Evolutionary conservation across 35 echinoderm and acorn worm genomes (phyloP).

Genomic region (Lytechinus variegatus): DNA sequence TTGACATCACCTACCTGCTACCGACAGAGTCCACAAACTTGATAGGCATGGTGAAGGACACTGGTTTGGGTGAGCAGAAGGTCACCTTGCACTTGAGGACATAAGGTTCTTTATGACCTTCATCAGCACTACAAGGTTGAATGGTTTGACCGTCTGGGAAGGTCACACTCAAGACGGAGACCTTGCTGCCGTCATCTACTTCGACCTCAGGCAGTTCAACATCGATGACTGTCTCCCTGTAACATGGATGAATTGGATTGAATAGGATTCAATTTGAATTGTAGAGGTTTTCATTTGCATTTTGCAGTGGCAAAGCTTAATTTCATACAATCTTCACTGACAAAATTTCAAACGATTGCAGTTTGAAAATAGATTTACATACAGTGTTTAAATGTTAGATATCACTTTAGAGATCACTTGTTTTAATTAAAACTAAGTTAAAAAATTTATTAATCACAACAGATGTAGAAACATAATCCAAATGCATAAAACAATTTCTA

Average conservation of each 20-base stretch:
- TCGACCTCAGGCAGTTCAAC: slow-evolving; percentile 97
- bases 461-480: too few species aligned
- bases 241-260: not conserved
- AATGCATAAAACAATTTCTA: too few species aligned
- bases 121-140: slow-evolving; percentile 74
- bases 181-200: slow-evolving; percentile 84
- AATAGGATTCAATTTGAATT: too few species aligned
- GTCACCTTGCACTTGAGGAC: slow-evolving; percentile 86
- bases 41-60: slow-evolving; percentile 90
- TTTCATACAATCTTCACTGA: too few species aligned
- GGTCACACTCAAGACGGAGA: slow-evolving; percentile 83
- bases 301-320: too few species aligned
- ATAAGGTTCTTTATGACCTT: slow-evolving; percentile 75
- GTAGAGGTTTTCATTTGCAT: too few species aligned
- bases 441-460: too few species aligned
- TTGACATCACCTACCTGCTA: slow-evolving; percentile 63
- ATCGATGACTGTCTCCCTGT: slow-evolving; percentile 89
- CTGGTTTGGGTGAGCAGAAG: slow-evolving; percentile 89
- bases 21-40: slow-evolving; percentile 89
- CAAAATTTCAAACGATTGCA: too few species aligned
- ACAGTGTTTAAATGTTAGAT: too few species aligned
- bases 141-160: slow-evolving; percentile 93
- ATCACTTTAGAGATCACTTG: too few species aligned
- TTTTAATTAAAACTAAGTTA: too few species aligned
- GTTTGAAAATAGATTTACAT: too few species aligned